Evolutionary conservation across 2,113 vertebrate species (phyloP).

Genomic region (Dromiciops gliroides): DNA sequence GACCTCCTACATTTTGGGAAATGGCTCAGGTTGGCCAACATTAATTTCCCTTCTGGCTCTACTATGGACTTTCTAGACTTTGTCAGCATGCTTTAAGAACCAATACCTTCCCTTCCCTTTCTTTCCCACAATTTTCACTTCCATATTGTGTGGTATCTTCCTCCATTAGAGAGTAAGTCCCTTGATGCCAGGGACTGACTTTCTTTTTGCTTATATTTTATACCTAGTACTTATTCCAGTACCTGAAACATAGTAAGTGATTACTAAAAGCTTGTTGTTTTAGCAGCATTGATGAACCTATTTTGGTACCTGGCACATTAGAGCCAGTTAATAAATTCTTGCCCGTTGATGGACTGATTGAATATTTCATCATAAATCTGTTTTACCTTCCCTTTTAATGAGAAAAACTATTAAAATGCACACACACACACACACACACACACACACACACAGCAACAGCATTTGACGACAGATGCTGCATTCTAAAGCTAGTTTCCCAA

Average conservation of each 20-base stretch:
- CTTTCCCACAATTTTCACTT: neutral
- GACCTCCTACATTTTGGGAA: neutral
- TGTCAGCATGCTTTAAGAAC: neutral
- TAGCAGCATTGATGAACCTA: neutral
- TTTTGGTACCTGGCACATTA: neutral
- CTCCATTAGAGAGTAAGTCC: neutral
- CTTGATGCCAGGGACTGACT: neutral
- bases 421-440: neutral
- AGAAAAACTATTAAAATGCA: neutral
- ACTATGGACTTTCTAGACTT: neutral
- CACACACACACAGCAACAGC: neutral
- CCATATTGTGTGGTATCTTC: neutral
- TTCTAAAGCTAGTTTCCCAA: neutral
- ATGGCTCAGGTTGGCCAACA: neutral
- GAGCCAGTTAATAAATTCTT: neutral
- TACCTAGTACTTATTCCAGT: neutral
- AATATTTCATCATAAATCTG: neutral
- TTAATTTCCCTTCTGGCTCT: neutral
- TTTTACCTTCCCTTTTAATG: neutral
- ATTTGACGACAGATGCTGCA: neutral
- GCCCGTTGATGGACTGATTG: neutral
- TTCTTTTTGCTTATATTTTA: neutral
- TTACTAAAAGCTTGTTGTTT: neutral
- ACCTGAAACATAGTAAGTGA: neutral
- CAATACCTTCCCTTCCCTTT: neutral